phyloP scores from a whole-genome alignment of 2,888 invertebrate species.

The Cheilosia vulpina region DNA sequence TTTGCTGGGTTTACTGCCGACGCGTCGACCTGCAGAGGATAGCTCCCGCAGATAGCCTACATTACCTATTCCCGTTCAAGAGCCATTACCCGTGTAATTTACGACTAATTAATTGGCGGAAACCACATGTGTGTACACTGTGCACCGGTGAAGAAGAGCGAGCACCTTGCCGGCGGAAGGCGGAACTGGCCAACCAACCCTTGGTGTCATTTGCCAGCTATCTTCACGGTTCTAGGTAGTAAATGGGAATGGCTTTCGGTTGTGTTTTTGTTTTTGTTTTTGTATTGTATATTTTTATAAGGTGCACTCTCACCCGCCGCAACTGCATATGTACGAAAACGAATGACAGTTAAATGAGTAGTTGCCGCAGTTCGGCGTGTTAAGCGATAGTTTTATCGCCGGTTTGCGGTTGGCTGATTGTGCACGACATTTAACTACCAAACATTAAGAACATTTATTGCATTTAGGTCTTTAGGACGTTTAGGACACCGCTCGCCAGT shows the following conservation, averaged over 20 bases:
- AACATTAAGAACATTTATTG: not conserved
- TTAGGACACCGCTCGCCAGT: constrained; percentile 29
- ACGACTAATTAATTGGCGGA: constrained; percentile 75
- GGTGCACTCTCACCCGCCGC: constrained; percentile 48
- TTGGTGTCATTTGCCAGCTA: constrained; percentile 64
- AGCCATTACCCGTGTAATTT: constrained; percentile 74
- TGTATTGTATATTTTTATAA: too few species aligned
- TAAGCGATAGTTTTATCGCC: constrained; percentile 72
- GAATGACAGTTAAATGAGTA: constrained; percentile 69
- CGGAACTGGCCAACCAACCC: not conserved
- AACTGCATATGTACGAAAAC: too few species aligned
- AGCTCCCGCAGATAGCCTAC: constrained; percentile 65
- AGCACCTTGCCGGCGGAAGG: constrained; percentile 47
- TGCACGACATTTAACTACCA: constrained; percentile 37
- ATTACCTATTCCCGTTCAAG: constrained; percentile 55
- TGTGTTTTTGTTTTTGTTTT: constrained; percentile 17
- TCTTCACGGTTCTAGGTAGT: constrained; percentile 71
- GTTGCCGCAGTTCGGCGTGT: constrained; percentile 67
- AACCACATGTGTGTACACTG: constrained; percentile 64
- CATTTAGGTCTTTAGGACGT: constrained; percentile 14
- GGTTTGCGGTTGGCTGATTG: constrained; percentile 71
- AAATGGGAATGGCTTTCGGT: constrained; percentile 50
- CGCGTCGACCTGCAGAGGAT: constrained; percentile 55
- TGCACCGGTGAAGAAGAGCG: constrained; percentile 19
- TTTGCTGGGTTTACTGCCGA: not conserved